phyloP scores from a whole-genome alignment of 37 sponge, comb jelly and placozoan genomes.

The Eunapius fragilis region DNA sequence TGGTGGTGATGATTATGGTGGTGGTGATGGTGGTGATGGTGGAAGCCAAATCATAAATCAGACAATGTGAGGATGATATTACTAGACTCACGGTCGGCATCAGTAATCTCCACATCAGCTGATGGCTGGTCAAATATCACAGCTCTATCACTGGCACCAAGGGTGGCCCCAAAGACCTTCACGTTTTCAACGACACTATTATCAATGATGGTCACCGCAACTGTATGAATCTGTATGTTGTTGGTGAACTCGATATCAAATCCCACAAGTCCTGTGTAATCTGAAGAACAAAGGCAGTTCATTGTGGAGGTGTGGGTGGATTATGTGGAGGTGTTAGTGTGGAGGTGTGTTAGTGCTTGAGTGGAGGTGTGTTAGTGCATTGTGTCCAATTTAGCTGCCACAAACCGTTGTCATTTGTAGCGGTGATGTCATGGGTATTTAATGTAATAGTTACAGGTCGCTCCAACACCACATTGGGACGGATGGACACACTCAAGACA shows the following conservation, averaged over 20 bases:
- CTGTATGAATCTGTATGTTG: not conserved
- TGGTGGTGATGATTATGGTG: not conserved
- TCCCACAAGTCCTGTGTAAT: not conserved
- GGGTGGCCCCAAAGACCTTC: not conserved
- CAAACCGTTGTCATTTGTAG: not conserved
- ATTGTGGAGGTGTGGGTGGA: too few relatives aligned
- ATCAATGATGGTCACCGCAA: not conserved
- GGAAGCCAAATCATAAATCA: too few relatives aligned
- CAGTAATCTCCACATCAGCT: not conserved
- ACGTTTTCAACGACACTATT: not conserved
- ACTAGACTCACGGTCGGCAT: not conserved
- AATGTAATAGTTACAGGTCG: not conserved
- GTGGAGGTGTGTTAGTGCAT: too few relatives aligned
- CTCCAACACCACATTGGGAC: not conserved
- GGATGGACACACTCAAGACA: not conserved
- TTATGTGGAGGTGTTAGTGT: too few relatives aligned
- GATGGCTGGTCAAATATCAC: not conserved
- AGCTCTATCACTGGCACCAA: not conserved
- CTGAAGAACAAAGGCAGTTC: not conserved
- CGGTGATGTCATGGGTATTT: not conserved
- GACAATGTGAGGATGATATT: too few relatives aligned
- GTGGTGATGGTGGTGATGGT: not conserved
- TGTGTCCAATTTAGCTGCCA: not conserved
- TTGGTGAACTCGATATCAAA: not conserved
- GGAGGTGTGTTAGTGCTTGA: too few relatives aligned